Evolutionary conservation across 1,140 invertebrate species (phyloP), one percentile per base, ranked within the genome.

Genomic region (Papilio dardanus): DNA sequence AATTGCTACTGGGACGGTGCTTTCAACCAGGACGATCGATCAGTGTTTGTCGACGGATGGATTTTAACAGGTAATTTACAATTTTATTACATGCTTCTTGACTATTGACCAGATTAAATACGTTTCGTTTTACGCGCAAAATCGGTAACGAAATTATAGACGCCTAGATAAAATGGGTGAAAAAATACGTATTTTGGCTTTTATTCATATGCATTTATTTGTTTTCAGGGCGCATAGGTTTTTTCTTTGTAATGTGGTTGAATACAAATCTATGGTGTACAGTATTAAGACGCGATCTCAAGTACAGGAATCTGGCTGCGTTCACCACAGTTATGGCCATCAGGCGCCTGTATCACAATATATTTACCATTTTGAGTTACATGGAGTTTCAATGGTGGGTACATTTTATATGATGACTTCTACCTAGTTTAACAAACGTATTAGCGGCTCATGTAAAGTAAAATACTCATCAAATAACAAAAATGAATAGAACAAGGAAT

Each of bases 301-400:
- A 87, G 74, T 90, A 90, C 74, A 82, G 84, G n/a, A 88, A 90
- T 76, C 66, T 90, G 71, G 79, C 78, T 33, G 85, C 80, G 66
- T 90, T 88, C 74, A 86, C 83, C 14, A 62, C 83, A 42, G 77
- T 80, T 5, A 74, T 84, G 2, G 82, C 71, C 35, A 28, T 87
- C 12, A 81, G 88, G 40, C 81, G 84, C 16, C 30, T 65, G 54
- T 19, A 76, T 87, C 40, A 77, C 79, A 21, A 65, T 79, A 28
- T 68, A 85, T 50, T 69, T 58, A 58, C 58, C 19, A n/a, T 73
- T 73, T 73, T 58, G n/a, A 35, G 71, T 16, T 73, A 58, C 30
- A 73, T 73, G 71, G 71, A 73, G 1, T 73, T 58, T 73, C 31
- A 73, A 6, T 73, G 71, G 71, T 73, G 35, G n/a, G 71, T 73